Conservation (phyloP, 2,113 vertebrate species). For the Urocitellus parryii region DNA sequence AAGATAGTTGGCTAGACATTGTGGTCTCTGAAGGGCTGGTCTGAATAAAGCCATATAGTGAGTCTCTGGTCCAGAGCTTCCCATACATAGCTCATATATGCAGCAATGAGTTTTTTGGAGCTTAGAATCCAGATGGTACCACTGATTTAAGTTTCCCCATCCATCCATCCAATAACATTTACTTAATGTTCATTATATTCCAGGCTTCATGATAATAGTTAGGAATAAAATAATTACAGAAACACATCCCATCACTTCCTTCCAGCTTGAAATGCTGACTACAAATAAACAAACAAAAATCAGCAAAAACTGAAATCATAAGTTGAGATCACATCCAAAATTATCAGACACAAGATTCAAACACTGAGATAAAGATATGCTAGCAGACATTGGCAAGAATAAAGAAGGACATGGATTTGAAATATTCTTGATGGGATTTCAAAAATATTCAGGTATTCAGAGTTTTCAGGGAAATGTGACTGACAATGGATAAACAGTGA, state of each 20-base stretch:
- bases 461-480: neutral
- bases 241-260: neutral
- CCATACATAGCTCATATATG: too few relatives aligned
- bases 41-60: too few relatives aligned
- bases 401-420: neutral
- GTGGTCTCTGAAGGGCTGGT: too few relatives aligned
- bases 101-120: too few relatives aligned
- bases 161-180: neutral
- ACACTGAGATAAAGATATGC: neutral
- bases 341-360: neutral
- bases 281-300: neutral
- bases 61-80: too few relatives aligned
- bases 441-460: neutral
- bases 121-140: too few relatives aligned
- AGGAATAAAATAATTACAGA: constrained; percentile 6
- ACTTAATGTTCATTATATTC: neutral
- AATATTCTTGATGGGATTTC: neutral
- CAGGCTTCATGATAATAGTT: neutral
- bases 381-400: neutral
- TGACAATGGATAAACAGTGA: neutral
- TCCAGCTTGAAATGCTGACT: neutral
- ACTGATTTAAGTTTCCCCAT: neutral
- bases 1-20: too few relatives aligned
- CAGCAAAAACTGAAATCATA: neutral
- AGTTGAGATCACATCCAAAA: neutral